These are phyloP conservation scores for Ptilodon capucinus DNA, from an alignment of 2,888 invertebrate genomes.

Conservation along the genomic window DNA sequence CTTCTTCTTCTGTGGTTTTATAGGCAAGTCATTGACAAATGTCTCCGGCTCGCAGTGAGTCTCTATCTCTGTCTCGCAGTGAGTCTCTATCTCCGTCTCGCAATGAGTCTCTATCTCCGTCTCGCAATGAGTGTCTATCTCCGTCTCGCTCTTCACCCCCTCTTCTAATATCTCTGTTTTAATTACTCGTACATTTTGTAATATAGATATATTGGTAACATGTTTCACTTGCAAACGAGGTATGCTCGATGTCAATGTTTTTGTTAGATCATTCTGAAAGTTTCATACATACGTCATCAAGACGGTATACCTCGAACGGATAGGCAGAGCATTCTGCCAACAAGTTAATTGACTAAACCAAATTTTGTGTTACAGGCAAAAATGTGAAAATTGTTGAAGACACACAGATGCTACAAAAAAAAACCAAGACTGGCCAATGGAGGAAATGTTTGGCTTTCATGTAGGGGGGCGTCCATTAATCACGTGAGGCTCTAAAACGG, in stretches of 20 bases:
- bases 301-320: too few species aligned
- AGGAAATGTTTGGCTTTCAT: too few species aligned
- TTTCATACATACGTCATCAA: neutral
- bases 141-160: conserved; percentile 29
- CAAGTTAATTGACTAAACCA: too few species aligned
- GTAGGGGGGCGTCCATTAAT: too few species aligned
- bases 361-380: too few species aligned
- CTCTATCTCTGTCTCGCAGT: conserved; percentile 22
- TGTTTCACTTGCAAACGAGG: conserved; percentile 4
- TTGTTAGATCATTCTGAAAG: neutral
- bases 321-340: too few species aligned
- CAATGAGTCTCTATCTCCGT: conserved; percentile 49
- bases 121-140: conserved; percentile 44
- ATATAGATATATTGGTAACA: neutral
- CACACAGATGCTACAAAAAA: too few species aligned
- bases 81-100: conserved; percentile 56
- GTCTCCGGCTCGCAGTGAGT: conserved; percentile 54
- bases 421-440: too few species aligned
- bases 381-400: too few species aligned
- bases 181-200: conserved; percentile 2
- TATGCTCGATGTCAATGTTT: neutral
- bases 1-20: conserved; percentile 18
- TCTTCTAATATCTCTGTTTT: conserved; percentile 12
- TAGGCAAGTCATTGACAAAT: conserved; percentile 46
- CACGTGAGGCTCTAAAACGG: too few species aligned